Conservation (phyloP, 1,140 invertebrate genomes). For the Cydia splendana region DNA sequence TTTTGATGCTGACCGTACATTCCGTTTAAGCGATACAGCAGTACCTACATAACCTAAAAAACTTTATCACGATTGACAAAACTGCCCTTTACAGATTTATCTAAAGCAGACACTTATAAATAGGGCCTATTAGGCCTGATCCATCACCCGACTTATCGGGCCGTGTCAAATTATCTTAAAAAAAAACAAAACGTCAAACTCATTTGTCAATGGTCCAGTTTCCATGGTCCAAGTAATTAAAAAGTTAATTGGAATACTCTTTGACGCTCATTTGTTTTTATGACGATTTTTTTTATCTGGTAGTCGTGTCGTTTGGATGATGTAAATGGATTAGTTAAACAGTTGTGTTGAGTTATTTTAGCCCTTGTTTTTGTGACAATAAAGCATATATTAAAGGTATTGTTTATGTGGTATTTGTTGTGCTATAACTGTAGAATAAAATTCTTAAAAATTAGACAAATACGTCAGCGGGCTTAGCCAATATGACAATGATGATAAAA, state of each 20-base stretch:
- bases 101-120: conserved; percentile 47
- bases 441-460: too few relatives aligned
- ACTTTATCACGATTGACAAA: conserved; percentile 31
- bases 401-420: too few relatives aligned
- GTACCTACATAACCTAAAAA: conserved; percentile 1
- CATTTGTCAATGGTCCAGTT: conserved; percentile 49
- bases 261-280: conserved; percentile 28
- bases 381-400: too few relatives aligned
- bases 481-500: too few relatives aligned
- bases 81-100: conserved; percentile 30
- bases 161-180: conserved; percentile 46
- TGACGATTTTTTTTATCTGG: conserved; percentile 25
- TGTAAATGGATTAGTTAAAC: background rate
- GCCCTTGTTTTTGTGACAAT: background rate
- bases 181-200: conserved; percentile 35
- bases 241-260: conserved; percentile 40
- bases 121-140: conserved; percentile 48
- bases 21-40: background rate
- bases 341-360: background rate
- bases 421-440: too few relatives aligned
- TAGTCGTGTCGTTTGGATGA: background rate
- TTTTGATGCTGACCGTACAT: background rate
- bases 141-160: conserved; percentile 49
- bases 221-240: conserved; percentile 43
- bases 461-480: too few relatives aligned